Evolutionary conservation across 2,113 vertebrate species (phyloP).

Genomic region (Aspidoscelis tigris): DNA sequence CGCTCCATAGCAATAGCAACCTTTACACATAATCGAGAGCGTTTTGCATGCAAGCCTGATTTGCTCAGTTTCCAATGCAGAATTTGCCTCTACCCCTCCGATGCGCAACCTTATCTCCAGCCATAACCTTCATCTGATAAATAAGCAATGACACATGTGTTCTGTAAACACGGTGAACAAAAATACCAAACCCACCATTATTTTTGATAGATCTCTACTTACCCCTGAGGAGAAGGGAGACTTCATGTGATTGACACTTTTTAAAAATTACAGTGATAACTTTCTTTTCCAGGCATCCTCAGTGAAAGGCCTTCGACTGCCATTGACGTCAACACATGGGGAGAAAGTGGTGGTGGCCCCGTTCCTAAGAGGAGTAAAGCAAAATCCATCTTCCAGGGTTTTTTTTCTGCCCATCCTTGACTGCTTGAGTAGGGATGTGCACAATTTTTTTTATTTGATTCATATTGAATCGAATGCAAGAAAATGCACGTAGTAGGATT

Average conservation of each 20-base stretch:
- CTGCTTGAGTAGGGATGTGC: background rate
- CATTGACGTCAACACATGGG: background rate
- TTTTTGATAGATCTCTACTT: constrained; percentile 22
- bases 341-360: background rate
- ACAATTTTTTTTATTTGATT: no score
- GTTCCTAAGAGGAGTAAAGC: background rate
- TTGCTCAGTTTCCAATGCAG: background rate
- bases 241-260: constrained; percentile 13
- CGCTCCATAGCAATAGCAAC: background rate
- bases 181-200: constrained; percentile 27
- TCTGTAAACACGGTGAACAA: constrained; percentile 11
- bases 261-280: constrained; percentile 20
- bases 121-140: constrained; percentile 12
- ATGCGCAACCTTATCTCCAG: background rate
- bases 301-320: constrained; percentile 8
- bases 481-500: no score
- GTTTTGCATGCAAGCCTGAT: background rate
- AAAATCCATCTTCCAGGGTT: background rate
- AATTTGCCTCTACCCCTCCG: background rate
- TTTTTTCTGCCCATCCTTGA: background rate
- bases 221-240: constrained; percentile 11
- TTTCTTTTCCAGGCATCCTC: constrained; percentile 1
- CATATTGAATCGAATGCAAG: no score
- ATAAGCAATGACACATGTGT: background rate
- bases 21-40: background rate